phyloP scores from a whole-genome alignment of 2,888 invertebrate species.

The Campoletis raptor region DNA sequence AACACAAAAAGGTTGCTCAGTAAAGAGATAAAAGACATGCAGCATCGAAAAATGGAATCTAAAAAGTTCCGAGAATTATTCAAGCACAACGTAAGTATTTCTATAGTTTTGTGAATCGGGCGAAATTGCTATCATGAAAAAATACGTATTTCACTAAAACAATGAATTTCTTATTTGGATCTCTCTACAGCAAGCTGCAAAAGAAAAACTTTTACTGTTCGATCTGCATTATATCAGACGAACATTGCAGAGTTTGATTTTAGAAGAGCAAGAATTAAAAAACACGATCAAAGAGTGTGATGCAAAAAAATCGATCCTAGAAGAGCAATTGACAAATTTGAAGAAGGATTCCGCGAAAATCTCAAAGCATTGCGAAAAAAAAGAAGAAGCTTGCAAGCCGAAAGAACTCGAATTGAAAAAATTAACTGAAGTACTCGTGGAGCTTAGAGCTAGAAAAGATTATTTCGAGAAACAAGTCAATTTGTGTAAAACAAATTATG shows the following conservation, averaged over 20 bases:
- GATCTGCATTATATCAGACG: conserved; percentile 95
- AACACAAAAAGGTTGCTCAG: conserved; percentile 98
- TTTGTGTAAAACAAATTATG: conserved; percentile 14
- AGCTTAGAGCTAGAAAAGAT: conserved; percentile 22
- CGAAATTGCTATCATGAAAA: neutral
- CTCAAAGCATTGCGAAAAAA: conserved; percentile 93
- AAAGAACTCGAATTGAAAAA: conserved; percentile 90
- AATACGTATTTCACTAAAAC: neutral
- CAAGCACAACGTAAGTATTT: conserved; percentile 91
- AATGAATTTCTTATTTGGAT: neutral
- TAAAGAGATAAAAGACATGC: conserved; percentile 96
- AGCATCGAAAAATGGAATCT: conserved; percentile 97
- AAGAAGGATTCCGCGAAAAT: conserved; percentile 91
- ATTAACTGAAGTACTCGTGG: conserved; percentile 88
- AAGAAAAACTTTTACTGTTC: conserved; percentile 92
- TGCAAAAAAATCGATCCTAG: neutral
- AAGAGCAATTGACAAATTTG: conserved; percentile 1
- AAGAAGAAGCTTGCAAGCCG: conserved; percentile 93
- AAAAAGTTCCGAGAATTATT: conserved; percentile 96
- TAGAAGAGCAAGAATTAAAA: neutral
- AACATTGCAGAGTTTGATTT: conserved; percentile 89
- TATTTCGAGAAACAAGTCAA: neutral
- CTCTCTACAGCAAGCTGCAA: conserved; percentile 89
- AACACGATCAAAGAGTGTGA: neutral
- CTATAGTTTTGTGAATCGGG: neutral